Evolutionary conservation across 2,113 vertebrate genomes (phyloP).

Genomic region (Okapia johnstoni): DNA sequence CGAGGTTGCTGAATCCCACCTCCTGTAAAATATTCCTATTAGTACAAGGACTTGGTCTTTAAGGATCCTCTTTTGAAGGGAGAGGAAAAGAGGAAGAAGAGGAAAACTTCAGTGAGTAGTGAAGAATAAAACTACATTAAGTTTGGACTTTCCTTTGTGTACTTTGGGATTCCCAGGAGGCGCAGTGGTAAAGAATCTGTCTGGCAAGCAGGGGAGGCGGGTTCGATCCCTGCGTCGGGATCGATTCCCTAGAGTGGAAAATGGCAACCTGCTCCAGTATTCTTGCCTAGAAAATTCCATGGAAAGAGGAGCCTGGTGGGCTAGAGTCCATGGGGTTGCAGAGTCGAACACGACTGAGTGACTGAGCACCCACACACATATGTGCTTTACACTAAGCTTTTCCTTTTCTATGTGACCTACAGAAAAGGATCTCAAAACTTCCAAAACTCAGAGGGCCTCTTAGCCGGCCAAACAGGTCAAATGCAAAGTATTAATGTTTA

Average conservation of each 20-base stretch:
- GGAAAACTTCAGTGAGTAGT: neutral
- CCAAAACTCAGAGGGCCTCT: neutral
- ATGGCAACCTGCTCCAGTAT: neutral
- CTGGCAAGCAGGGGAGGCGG: neutral
- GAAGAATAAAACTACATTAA: neutral
- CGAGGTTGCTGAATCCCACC: neutral
- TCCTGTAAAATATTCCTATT: neutral
- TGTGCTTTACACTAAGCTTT: neutral
- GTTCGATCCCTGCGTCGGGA: neutral
- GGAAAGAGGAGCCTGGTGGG: neutral
- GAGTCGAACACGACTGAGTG: neutral
- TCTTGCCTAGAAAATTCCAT: neutral
- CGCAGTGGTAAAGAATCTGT: neutral
- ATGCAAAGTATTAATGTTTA: neutral
- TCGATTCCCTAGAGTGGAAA: neutral
- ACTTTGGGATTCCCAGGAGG: neutral
- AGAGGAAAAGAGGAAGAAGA: neutral
- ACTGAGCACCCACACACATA: neutral
- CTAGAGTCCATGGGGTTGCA: neutral
- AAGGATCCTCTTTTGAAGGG: neutral
- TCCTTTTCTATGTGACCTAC: neutral
- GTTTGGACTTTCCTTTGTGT: neutral
- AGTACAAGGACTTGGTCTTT: neutral
- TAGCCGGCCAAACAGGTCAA: slow-evolving; percentile 4
- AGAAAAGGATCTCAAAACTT: neutral